phyloP scores from a whole-genome alignment of 2,113 vertebrate species.

The Erythrolamprus reginae region DNA sequence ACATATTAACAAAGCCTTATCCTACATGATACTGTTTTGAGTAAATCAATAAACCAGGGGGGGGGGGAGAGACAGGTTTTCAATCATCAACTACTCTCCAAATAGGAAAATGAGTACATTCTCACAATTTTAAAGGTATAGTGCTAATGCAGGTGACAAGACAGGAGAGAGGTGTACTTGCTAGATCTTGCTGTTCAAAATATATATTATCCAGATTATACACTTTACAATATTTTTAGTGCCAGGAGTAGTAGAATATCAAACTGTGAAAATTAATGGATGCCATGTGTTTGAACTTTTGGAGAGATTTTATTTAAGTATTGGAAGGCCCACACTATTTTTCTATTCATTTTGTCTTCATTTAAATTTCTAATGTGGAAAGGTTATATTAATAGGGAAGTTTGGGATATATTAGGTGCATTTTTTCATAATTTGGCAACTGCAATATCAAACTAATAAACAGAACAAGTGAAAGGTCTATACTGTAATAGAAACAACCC shows the following conservation, averaged over 20 bases:
- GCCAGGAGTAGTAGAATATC: not conserved
- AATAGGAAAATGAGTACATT: conserved; percentile 35
- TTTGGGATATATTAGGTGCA: not conserved
- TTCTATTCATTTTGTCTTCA: conserved; percentile 4
- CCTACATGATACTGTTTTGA: not conserved
- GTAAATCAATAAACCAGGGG: not conserved
- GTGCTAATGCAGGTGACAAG: not conserved
- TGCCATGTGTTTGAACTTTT: conserved; percentile 1
- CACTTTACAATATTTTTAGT: conserved; percentile 29
- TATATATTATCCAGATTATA: not conserved
- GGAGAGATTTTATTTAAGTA: not conserved
- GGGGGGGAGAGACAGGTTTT: not conserved
- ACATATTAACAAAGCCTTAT: too few relatives aligned
- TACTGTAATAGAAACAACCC: not conserved
- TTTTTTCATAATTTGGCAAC: too few relatives aligned
- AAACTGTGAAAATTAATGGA: conserved; percentile 16
- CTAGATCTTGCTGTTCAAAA: not conserved
- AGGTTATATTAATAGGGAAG: too few relatives aligned
- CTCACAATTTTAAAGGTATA: conserved; percentile 14
- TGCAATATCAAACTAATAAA: not conserved
- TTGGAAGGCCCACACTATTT: conserved; percentile 21
- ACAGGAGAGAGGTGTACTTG: not conserved
- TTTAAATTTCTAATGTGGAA: conserved; percentile 45
- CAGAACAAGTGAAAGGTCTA: not conserved
- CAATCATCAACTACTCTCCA: not conserved